phyloP scores from a whole-genome alignment of 2,888 invertebrate species.

The Taphrorychus bicolor region DNA sequence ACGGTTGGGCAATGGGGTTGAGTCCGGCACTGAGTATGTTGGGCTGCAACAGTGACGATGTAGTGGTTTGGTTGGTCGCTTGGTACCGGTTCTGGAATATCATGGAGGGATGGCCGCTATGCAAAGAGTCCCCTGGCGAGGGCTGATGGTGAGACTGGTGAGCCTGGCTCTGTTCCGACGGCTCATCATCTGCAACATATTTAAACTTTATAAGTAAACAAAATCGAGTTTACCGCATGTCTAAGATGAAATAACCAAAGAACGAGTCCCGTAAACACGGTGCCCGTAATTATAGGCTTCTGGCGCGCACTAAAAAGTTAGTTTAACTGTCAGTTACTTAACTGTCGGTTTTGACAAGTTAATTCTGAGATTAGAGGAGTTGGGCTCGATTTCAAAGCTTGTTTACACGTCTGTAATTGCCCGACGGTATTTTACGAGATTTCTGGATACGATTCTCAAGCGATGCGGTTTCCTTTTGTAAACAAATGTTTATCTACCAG shows the following conservation, averaged over 20 bases:
- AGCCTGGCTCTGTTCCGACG: too few relatives aligned
- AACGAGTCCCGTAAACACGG: conserved; percentile 3
- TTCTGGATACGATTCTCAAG: neutral
- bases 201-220: neutral
- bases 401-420: conserved; percentile 23
- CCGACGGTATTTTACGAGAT: conserved; percentile 12
- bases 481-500: neutral
- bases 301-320: conserved; percentile 9
- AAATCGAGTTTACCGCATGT: conserved; percentile 8
- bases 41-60: conserved; percentile 50
- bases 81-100: conserved; percentile 53
- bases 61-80: conserved; percentile 47
- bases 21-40: conserved; percentile 49
- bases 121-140: conserved; percentile 40
- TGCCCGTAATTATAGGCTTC: neutral
- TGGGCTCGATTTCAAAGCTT: conserved; percentile 24
- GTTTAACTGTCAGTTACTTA: conserved; percentile 14
- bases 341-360: conserved; percentile 35
- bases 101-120: conserved; percentile 44
- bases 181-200: conserved; percentile 53
- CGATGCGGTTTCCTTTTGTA: neutral
- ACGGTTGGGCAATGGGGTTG: conserved; percentile 66
- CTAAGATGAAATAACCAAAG: neutral
- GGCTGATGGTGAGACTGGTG: conserved; percentile 18
- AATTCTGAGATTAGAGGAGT: conserved; percentile 16